Evolutionary conservation across 1,140 invertebrate genomes (phyloP).

Genomic region (Asbolus verrucosus): DNA sequence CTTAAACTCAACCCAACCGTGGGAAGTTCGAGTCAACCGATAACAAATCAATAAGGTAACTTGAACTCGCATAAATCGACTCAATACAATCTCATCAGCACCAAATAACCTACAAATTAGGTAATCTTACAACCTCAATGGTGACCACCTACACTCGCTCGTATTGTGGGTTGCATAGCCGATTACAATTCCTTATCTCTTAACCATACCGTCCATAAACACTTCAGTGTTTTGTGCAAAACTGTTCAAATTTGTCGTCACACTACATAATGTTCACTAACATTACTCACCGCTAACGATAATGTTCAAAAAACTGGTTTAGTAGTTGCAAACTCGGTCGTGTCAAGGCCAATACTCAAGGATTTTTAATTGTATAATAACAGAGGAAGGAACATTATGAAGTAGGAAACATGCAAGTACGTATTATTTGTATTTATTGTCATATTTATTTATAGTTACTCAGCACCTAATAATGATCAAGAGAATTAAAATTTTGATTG

Average conservation of each 20-base stretch:
- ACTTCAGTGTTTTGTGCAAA: not conserved
- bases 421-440: not conserved
- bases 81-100: too few relatives aligned
- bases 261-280: not conserved
- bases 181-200: not conserved
- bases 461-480: too few relatives aligned
- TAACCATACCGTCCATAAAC: not conserved
- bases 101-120: too few relatives aligned
- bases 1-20: not conserved
- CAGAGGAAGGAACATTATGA: not conserved
- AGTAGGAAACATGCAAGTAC: slow-evolving; percentile 8
- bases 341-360: slow-evolving; percentile 11
- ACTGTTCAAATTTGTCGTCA: not conserved
- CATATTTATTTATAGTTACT: not conserved
- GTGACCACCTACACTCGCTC: not conserved
- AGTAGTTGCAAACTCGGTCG: not conserved
- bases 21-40: not conserved
- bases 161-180: not conserved
- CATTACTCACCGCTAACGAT: not conserved
- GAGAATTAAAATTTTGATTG: too few relatives aligned
- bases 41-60: slow-evolving; percentile 12
- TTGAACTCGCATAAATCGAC: too few relatives aligned
- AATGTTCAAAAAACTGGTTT: not conserved
- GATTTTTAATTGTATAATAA: slow-evolving; percentile 6
- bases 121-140: too few relatives aligned